phyloP scores from a whole-genome alignment of 1,140 invertebrate species.

The Bombus soroeensis region DNA sequence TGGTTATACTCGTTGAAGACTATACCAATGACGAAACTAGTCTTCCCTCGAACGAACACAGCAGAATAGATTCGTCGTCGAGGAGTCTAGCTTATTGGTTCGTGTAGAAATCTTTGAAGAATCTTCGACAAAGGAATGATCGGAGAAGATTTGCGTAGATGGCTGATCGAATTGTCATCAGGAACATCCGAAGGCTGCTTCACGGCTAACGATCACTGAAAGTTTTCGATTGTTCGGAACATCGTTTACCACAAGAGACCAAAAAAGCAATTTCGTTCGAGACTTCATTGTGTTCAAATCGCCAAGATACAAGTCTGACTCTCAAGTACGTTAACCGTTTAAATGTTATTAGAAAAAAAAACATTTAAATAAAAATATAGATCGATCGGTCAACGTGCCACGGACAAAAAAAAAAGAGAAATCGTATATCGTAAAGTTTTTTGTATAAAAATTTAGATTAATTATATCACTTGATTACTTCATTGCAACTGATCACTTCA shows the following conservation, averaged over 20 bases:
- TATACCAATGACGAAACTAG: background rate
- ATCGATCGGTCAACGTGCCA: background rate
- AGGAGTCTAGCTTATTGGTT: background rate
- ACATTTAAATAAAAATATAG: background rate
- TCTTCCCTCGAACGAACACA: background rate
- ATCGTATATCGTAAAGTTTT: background rate
- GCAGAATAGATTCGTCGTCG: background rate
- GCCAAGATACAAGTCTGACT: conserved; percentile 40
- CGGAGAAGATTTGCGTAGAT: background rate
- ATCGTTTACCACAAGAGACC: conserved; percentile 3
- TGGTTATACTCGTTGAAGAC: conserved; percentile 1
- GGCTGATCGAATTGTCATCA: background rate
- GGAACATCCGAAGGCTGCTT: conserved; percentile 1
- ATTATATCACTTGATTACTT: conserved; percentile 17
- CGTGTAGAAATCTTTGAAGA: background rate
- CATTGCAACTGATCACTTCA: background rate
- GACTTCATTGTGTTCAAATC: conserved; percentile 64
- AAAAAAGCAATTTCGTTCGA: conserved; percentile 54
- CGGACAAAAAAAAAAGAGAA: too few relatives aligned
- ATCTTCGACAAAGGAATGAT: background rate
- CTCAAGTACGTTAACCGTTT: conserved; percentile 6
- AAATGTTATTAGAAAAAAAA: background rate
- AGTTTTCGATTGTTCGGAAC: conserved; percentile 2
- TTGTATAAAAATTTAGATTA: conserved; percentile 30
- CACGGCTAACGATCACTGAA: conserved; percentile 13